Base-by-base conservation (phyloP, 2,113 vertebrate genomes). In the Gallinago undulata region DNA sequence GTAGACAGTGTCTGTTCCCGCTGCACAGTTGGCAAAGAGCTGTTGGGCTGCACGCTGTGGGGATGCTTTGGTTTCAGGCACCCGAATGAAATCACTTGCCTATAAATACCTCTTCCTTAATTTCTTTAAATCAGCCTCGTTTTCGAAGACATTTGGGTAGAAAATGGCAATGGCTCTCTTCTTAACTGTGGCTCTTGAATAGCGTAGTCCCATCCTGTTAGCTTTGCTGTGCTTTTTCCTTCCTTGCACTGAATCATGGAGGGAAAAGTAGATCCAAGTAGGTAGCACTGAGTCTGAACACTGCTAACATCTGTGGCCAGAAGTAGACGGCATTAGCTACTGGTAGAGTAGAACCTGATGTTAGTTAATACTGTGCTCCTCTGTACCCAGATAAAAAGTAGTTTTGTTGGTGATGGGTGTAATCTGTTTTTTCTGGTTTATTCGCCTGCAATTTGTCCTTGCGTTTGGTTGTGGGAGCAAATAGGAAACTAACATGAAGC, bases 1-100 rank as follows among this genome's bases (percentile, higher is more conserved):
- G 19, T 96, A 93, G 90, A 94, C 94, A 92, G 64, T 30, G 37
- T 53, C 97, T 97, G 9, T 96, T 94, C 96, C 93, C 90, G 78
- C 80, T 92, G 92, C 97, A 95, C 97, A 97, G 98, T 97, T 98
- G 95, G 94, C 98, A 97, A 92, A 97, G 97, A 97, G 92, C 94
- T 96, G 64, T 88, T 94, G 94, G 78, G 92, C 91, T 68, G 69
- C 35, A 19, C 37, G 1, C 24, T 11, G n/a, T 47, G 85, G n/a
- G 28, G 53, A 89, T 57, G 56, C 88, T 89, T 77, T 89, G 70
- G 50, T 72, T 94, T 81, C 87, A 92, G 92, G 94, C 93, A 94
- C 74, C 77, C 91, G 93, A 77, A 77, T 77, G 56, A 90, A 81
- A 76, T 80, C 9, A 62, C n/a, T 92, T 92, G 84, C 81, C 69